Evolutionary conservation across 2,113 vertebrate genomes (phyloP).

Genomic region (Heteronetta atricapilla): DNA sequence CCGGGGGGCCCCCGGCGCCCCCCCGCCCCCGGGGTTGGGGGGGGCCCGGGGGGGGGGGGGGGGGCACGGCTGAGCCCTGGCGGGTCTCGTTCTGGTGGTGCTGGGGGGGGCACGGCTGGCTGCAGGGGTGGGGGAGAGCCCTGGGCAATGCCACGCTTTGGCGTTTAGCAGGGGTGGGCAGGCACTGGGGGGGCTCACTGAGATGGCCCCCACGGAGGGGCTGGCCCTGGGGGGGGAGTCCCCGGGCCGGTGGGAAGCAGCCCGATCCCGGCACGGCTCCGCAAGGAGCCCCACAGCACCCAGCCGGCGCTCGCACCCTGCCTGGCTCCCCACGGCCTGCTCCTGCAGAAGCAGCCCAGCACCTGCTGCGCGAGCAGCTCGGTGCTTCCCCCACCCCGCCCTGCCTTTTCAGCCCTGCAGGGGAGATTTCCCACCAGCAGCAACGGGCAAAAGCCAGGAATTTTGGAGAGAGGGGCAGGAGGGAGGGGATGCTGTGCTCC

Average conservation of each 20-base stretch:
- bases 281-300: neutral
- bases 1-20: neutral
- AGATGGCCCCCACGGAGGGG: neutral
- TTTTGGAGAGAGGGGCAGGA: neutral
- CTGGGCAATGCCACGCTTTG: neutral
- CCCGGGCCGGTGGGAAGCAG: neutral
- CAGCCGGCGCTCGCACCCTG: neutral
- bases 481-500: neutral
- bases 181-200: neutral
- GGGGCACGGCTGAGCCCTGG: no score
- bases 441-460: neutral
- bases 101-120: neutral
- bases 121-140: neutral
- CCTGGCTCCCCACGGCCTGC: neutral
- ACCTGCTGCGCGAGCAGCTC: neutral
- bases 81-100: no score
- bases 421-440: neutral
- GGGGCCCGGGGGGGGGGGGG: neutral
- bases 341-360: neutral
- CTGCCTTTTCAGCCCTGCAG: neutral
- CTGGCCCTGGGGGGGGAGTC: neutral
- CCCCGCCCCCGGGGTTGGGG: neutral
- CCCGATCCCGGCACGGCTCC: rapidly evolving
- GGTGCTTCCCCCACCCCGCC: rapidly evolving
- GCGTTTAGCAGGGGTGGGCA: neutral